Evolutionary conservation across 2,888 invertebrate species (phyloP), one percentile per base, ranked within the genome.

Genomic region (Mesochorus sp.): DNA sequence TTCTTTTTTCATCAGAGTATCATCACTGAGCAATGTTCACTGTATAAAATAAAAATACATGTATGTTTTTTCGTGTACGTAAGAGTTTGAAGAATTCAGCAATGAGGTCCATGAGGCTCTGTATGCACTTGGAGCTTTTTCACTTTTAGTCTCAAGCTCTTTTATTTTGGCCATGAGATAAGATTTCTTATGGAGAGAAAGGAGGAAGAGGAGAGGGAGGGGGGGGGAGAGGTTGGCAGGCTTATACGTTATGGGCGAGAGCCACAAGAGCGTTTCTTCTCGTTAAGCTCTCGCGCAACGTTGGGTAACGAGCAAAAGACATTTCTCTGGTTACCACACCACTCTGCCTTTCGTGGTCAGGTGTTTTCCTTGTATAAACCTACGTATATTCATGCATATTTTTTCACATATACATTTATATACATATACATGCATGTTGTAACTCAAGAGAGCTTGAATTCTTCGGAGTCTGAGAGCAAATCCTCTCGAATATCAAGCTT

Each of bases 251-350:
- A 71, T 42, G 49, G 39, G 6, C 61, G 49, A 44, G 55, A 67
- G 39, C 68, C 68, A 51, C 70, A 39, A 73, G 59, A 61, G 76
- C 81, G 80, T 85, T 85, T 80, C 85, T 83, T 85, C 86, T 85
- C 83, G 84, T 85, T 85, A 84, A 79, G 74, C 80, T 67, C 67
- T 72, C 61, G 73, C 34, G 64, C 67, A 67, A 55, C 67, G 74
- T 59, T 47, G 73, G 57, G 71, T 85, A 83, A 86, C 82, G 80
- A 84, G 81, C 51, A 64, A 81, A 85, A 83, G 85, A 85, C 83
- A 82, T 83, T 85, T 82, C n/a, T n/a, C 79, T 70, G 59, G 80
- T 66, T 78, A 14, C 59, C 64, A 70, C 70, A 21, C 37, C 61
- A 39, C 68, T 39, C 61, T 70, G 61, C 55, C 51, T 62, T 59